phyloP scores from a whole-genome alignment of 2,888 invertebrate species.

The Lasioglossum pauxillum region DNA sequence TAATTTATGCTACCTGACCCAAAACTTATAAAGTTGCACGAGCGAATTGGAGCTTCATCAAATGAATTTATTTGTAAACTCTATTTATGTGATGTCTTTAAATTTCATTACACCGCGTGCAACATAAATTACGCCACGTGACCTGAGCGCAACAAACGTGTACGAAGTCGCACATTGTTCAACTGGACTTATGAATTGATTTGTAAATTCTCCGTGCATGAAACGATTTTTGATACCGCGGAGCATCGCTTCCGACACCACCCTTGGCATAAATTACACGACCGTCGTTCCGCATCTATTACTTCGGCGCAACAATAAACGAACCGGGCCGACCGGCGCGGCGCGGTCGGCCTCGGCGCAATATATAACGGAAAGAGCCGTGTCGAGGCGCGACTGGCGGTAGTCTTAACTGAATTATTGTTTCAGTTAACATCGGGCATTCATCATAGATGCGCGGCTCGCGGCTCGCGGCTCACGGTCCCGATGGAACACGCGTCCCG shows the following conservation, averaged over 20 bases:
- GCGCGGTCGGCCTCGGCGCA: neutral
- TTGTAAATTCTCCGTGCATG: neutral
- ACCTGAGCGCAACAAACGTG: neutral
- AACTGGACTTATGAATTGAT: neutral
- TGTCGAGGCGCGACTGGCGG: slow-evolving; percentile 65
- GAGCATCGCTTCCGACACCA: neutral
- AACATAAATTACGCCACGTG: neutral
- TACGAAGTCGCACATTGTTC: neutral
- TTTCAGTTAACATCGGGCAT: slow-evolving; percentile 75
- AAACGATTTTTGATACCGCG: neutral
- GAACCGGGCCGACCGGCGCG: neutral
- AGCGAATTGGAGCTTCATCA: neutral
- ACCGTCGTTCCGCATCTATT: slow-evolving; percentile 36
- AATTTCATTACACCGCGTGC: neutral
- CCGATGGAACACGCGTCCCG: slow-evolving; percentile 70
- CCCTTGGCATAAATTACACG: slow-evolving; percentile 4
- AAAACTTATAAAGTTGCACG: neutral
- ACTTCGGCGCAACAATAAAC: slow-evolving; percentile 46
- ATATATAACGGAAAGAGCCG: slow-evolving; percentile 24
- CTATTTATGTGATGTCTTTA: neutral
- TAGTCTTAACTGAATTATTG: slow-evolving; percentile 78
- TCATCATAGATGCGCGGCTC: slow-evolving; percentile 70
- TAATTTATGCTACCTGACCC: neutral
- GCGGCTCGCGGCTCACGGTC: slow-evolving; percentile 48
- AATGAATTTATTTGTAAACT: neutral